phyloP scores from a whole-genome alignment of 1,140 invertebrate genomes.

The Lysiphlebus fabarum region DNA sequence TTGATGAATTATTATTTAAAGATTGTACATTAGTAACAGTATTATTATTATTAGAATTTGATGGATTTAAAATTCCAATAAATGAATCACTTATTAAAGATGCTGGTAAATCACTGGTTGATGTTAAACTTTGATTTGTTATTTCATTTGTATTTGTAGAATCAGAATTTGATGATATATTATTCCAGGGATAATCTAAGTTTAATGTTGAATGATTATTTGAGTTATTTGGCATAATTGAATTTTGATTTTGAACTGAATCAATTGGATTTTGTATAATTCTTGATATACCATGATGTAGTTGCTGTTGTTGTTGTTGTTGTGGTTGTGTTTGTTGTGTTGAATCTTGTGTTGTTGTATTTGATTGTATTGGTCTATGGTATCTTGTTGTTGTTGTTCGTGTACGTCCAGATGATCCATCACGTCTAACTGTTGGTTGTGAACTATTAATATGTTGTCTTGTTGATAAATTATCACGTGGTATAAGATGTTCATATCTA shows the following conservation, averaged over 20 bases:
- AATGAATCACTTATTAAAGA: no score
- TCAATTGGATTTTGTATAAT: no score
- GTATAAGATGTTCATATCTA: constrained; percentile 45
- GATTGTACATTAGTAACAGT: no score
- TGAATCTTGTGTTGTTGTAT: not conserved
- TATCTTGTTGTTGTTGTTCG: constrained; percentile 23
- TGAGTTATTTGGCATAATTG: no score
- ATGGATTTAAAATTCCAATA: no score
- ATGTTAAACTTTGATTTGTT: not conserved
- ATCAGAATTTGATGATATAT: no score
- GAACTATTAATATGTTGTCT: not conserved
- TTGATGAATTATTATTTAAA: not conserved
- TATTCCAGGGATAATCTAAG: no score
- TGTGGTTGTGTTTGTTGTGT: constrained; percentile 6
- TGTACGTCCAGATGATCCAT: constrained; percentile 22
- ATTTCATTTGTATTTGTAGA: no score
- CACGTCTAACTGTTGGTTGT: constrained; percentile 31
- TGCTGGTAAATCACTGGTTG: not conserved
- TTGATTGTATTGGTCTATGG: constrained; percentile 17
- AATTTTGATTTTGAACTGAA: no score
- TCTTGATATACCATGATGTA: not conserved
- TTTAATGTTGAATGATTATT: no score
- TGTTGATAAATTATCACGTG: constrained; percentile 30
- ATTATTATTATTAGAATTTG: no score
- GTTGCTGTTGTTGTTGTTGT: constrained; percentile 9